These are phyloP conservation scores for Phoenicopterus ruber DNA, from an alignment of 2,113 vertebrate genomes.

Conservation along the genomic window DNA sequence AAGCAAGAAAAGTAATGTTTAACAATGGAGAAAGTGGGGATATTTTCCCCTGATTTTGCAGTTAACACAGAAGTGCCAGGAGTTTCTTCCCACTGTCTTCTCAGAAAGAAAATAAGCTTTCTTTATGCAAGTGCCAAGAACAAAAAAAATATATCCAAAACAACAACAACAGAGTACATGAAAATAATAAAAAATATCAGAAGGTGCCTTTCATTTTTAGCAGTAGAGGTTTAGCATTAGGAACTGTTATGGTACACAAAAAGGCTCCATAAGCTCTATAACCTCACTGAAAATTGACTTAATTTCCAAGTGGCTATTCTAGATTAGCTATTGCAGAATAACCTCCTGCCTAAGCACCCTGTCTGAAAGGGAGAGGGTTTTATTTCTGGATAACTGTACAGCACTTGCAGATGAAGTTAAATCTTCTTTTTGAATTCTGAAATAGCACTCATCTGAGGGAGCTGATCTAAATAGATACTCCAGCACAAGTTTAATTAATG, in stretches of 20 bases:
- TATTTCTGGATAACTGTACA: not conserved
- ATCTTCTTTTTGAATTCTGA: not conserved
- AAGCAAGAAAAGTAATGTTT: not conserved
- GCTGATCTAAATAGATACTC: not conserved
- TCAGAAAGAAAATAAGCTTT: not conserved
- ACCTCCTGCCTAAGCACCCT: not conserved
- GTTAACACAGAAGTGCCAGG: not conserved
- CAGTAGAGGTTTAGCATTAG: not conserved
- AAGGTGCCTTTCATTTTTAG: not conserved
- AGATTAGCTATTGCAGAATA: not conserved
- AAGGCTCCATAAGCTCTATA: not conserved
- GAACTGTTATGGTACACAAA: not conserved
- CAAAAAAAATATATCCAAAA: not conserved
- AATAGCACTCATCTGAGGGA: not conserved
- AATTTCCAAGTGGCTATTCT: not conserved
- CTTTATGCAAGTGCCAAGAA: not conserved
- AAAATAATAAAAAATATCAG: not conserved
- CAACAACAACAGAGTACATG: too few species aligned
- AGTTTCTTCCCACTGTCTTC: not conserved
- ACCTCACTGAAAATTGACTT: not conserved
- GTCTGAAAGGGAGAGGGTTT: not conserved
- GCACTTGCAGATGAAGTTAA: not conserved
- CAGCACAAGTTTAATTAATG: not conserved
- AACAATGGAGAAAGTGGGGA: not conserved
- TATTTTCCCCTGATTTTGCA: not conserved